Conservation (phyloP, 2,113 vertebrate genomes). For the Ptilorrhoa leucosticta region DNA sequence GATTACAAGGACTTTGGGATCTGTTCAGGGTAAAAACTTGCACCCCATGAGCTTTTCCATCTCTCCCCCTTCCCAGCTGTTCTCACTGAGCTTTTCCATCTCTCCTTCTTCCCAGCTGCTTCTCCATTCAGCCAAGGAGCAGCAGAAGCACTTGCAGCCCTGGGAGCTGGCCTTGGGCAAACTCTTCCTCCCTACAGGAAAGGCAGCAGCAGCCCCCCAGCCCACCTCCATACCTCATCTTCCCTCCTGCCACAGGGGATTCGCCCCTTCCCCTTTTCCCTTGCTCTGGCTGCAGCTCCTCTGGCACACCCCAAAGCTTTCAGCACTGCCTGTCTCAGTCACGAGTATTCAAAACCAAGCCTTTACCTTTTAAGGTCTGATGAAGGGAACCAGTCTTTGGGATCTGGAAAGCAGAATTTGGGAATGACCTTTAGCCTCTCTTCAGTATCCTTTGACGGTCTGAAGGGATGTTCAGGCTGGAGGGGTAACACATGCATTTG, state of each 20-base stretch:
- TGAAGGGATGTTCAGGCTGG: constrained; percentile 88
- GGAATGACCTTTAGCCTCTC: constrained; percentile 95
- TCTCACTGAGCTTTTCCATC: neutral
- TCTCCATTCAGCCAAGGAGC: neutral
- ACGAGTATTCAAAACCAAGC: neutral
- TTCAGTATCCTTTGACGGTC: constrained; percentile 88
- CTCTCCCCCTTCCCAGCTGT: neutral
- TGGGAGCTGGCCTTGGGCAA: neutral
- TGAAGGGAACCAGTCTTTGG: constrained; percentile 87
- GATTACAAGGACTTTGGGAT: neutral
- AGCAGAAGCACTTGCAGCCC: neutral
- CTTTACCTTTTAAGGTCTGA: constrained; percentile 86
- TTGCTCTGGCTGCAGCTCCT: neutral
- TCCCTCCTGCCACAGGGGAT: neutral
- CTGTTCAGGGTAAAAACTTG: neutral
- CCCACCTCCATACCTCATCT: neutral
- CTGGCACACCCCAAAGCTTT: neutral
- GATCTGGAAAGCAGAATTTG: constrained; percentile 95
- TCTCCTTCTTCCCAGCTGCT: neutral
- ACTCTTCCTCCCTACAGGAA: neutral
- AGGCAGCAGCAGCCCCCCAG: neutral
- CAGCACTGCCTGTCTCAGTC: neutral
- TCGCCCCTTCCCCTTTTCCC: neutral
- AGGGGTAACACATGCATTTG: constrained; percentile 28
- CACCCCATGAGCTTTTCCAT: neutral